Evolutionary conservation across 2,888 invertebrate genomes (phyloP), one percentile per base, ranked within the genome.

Genomic region (Bimastos eiseni): DNA sequence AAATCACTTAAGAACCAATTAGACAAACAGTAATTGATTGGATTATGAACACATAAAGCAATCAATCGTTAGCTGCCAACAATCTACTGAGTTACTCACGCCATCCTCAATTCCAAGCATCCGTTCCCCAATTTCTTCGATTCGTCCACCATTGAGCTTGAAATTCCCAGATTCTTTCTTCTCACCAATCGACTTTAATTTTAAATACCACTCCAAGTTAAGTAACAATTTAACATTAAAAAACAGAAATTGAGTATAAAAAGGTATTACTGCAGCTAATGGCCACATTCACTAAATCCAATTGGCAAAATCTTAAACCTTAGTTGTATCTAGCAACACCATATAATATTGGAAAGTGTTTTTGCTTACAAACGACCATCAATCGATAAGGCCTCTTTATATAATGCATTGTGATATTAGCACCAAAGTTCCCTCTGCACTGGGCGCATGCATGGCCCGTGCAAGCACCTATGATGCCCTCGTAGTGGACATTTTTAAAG

Each of bases 71-170:
- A 55, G 24, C 55, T n/a, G 6, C 70, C 70, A 70, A n/a, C n/a
- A 70, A n/a, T 70, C 30, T 11, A 70, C 30, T n/a, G 2, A n/a
- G 70, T n/a, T 86, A 90, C 94, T 93, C 93, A 96, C 96, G 94
- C 95, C 95, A 92, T 96, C 96, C 93, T 96, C 95, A 36, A 96
- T 94, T 24, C 96, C 96, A 38, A 96, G 94, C 92, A 96, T 95
- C 44, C 95, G 94, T 83, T 95, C 94, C 33, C 96, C 96, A 89
- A 96, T 93, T 91, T 95, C 95, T 90, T 96, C 96, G 5, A 96
- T 94, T 91, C 94, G 94, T 5, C 96, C 96, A n/a, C 96, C 96
- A 94, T 95, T 95, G 91, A 96, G 93, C 92, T 95, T 95, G 38
- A 96, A 93, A 41, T 94, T 94, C 92, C 95, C 95, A 93, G 95